These are phyloP conservation scores for Myiothlypis chrysogaster DNA, from an alignment of 2,797 vertebrate species.

Conservation along the genomic window DNA sequence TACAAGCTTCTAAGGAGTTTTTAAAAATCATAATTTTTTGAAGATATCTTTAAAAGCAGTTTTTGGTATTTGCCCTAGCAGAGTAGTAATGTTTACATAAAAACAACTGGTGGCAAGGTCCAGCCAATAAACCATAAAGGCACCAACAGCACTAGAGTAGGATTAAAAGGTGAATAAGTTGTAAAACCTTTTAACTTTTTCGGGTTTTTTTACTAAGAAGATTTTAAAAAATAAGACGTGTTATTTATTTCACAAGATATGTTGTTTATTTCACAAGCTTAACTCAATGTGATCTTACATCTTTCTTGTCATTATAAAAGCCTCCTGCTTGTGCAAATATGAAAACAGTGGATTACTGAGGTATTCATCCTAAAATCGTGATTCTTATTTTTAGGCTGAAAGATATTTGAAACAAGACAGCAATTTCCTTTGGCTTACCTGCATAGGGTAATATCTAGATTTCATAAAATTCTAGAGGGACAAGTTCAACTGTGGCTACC, in stretches of 20 bases:
- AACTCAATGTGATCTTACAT: not conserved
- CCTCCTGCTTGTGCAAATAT: not conserved
- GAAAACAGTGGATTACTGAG: not conserved
- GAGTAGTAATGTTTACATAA: constrained; percentile 52
- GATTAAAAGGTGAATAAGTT: constrained; percentile 38
- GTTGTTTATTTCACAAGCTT: constrained; percentile 38
- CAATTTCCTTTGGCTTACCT: not conserved
- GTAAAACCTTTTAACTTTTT: constrained; percentile 45
- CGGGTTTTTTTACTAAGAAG: constrained; percentile 22
- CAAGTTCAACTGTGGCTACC: not conserved
- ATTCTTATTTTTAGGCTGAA: not conserved
- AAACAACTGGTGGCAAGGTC: constrained; percentile 30
- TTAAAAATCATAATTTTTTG: constrained; percentile 44
- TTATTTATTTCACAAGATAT: not conserved
- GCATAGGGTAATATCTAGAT: not conserved
- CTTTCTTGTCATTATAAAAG: constrained; percentile 12
- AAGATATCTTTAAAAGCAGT: constrained; percentile 45
- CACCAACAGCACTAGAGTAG: not conserved
- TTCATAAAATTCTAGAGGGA: not conserved
- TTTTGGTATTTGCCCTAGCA: constrained; percentile 60
- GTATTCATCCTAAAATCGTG: not conserved
- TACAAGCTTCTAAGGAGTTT: constrained; percentile 46
- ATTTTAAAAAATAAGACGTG: constrained; percentile 2
- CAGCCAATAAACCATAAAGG: constrained; percentile 66
- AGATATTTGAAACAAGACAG: not conserved